Conservation (phyloP, 2,888 invertebrate genomes). For the Torymus auratus region DNA sequence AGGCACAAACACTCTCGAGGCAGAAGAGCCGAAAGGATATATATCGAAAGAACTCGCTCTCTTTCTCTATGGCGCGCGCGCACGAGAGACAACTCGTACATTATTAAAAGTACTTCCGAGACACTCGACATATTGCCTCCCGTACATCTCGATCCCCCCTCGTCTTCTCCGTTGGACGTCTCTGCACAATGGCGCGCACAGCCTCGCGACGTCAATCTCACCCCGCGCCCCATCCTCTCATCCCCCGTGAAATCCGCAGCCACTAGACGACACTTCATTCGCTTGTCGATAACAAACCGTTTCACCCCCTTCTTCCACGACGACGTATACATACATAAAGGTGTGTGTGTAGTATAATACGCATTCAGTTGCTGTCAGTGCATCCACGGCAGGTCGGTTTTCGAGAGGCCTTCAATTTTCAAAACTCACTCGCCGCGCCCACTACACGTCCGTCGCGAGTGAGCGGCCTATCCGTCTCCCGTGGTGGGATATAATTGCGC, state of each 20-base stretch:
- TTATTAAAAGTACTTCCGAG: slow-evolving; percentile 33
- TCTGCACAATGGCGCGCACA: slow-evolving; percentile 12
- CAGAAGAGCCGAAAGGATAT: no score
- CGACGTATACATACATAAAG: not conserved
- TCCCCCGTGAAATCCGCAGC: slow-evolving; percentile 39
- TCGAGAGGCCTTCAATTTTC: slow-evolving; percentile 48
- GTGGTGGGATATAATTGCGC: slow-evolving; percentile 14
- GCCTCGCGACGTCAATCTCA: slow-evolving; percentile 47
- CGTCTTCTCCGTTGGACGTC: not conserved
- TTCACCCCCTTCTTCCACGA: slow-evolving; percentile 40
- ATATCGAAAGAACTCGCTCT: no score
- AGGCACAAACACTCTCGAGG: no score
- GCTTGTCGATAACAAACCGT: slow-evolving; percentile 58
- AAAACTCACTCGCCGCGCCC: slow-evolving; percentile 17
- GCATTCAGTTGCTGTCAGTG: slow-evolving; percentile 17
- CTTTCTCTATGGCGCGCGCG: no score
- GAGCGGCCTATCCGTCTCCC: slow-evolving; percentile 24
- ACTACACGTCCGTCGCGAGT: not conserved
- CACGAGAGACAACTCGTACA: not conserved
- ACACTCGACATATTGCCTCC: slow-evolving; percentile 30
- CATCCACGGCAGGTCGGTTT: slow-evolving; percentile 18
- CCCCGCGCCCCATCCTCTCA: no score
- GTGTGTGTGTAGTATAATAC: not conserved
- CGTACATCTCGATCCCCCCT: slow-evolving; percentile 33
- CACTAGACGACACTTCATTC: slow-evolving; percentile 54